Base-by-base conservation (phyloP, 2,888 invertebrate species). In the Carpatolechia fugitivella region DNA sequence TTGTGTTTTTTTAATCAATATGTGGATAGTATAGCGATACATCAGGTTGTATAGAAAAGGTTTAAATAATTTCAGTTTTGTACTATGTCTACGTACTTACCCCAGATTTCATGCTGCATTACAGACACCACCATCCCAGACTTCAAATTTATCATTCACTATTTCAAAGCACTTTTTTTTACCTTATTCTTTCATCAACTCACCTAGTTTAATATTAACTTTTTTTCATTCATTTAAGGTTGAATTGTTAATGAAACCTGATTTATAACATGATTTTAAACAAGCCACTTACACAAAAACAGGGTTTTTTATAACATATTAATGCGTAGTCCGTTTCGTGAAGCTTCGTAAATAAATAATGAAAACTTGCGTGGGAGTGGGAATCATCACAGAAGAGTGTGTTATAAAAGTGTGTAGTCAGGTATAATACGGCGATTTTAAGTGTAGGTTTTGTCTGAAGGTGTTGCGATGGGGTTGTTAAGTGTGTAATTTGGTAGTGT, bases 331-430 rank as follows among this genome's bases (percentile, higher is more conserved):
- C 60, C 66, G 61, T 62, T 66, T 60, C 55, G 59, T 64, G 59
- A 59, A 41, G 65, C 62, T 61, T 72, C 74, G 79, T 83, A 82
- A 84, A 83, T 84, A 83, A 85, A 82, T 83, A 83, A 82, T 80
- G 76, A 70, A 70, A 73, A 70, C 70, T 66, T 69, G 56, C 59
- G 56, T 60, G 65, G 16, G 50, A 41, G 30, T 41, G n/a, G 16
- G 61, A 77, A 73, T 77, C 68, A 80, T 87, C 76, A 86, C 81
- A 75, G 78, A 84, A 83, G 83, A 77, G 66, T 76, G 60, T 59
- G 54, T 60, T 55, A 54, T 46, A 52, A 13, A 44, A 30, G 13
- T 11, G 46, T 11, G 18, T 16, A 20, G 44, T 47, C 41, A 11
- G n/a, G 57, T 29, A 29, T 29, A 44, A 44, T 13, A 24, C 55